Base-by-base conservation (phyloP, 2,797 vertebrate genomes). In the Microtus californicus region DNA sequence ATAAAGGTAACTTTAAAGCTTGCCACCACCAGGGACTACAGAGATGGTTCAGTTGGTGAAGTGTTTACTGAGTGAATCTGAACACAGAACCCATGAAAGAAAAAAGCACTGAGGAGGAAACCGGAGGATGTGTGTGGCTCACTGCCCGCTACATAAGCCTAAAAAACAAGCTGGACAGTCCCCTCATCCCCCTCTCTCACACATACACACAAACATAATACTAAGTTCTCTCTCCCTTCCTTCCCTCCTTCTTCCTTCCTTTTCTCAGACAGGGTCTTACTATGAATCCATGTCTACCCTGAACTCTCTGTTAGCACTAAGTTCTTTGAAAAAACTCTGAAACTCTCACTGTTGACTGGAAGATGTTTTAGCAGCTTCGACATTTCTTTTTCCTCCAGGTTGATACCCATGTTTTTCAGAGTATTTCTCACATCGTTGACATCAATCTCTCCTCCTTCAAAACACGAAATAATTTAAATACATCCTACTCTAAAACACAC, bases 311-410 rank as follows among this genome's bases (percentile, higher is more conserved):
- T 34, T 78, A 10, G 65, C 65, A 67, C 45, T 54, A 73, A 31
- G 54, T 93, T 91, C 65, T 45, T 93, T 76, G 82, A 40, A 67
- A 85, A 61, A 48, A 45, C 56, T 48, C 8, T 91, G 78, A 90
- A 83, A 93, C 61, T 48, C 34, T 74, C n/a, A 95, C 83, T 93
- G 23, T 61, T 34, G 65, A 29, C 43, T 97, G 92, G 76, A n/a
- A 88, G 6, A 2, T 67, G 21, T 94, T 93, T 95, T 71, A 81
- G 81, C 21, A 83, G 37, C 85, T 95, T 80, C 37, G 56, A 14
- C 45, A 87, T 81, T 48, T 93, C 81, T n/a, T 83, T 89, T 48
- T 92, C 91, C 43, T 37, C 63, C 21, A 87, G 69, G 1, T 91
- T 74, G 80, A 69, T 23, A 19, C 61, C 85, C 31, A 6, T 29